These are phyloP conservation scores for Amblyornis subalaris DNA, from an alignment of 2,113 vertebrate species.

Conservation along the genomic window DNA sequence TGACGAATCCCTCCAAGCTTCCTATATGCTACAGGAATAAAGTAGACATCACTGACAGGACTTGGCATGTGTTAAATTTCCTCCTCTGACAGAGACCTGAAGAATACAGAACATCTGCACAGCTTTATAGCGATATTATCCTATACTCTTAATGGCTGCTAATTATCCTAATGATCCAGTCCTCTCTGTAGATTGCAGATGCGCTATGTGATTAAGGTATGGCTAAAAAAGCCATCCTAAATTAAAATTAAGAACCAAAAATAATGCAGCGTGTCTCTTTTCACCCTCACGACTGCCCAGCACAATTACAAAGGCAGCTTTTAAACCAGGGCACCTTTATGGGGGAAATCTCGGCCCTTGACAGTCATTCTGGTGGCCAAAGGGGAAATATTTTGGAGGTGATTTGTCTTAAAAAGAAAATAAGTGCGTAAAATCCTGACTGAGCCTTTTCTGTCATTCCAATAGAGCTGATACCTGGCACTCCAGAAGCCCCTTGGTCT, in stretches of 20 bases:
- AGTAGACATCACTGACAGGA: not conserved
- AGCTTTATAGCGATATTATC: slow-evolving; percentile 2
- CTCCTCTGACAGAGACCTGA: slow-evolving; percentile 2
- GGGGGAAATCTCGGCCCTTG: not conserved
- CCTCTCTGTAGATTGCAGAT: slow-evolving; percentile 20
- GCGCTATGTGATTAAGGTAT: slow-evolving; percentile 1
- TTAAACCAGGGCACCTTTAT: not conserved
- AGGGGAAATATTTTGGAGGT: not conserved
- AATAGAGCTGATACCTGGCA: not conserved
- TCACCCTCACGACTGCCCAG: not conserved
- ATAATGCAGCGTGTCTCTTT: not conserved
- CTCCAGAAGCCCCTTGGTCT: not conserved
- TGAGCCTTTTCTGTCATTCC: not conserved
- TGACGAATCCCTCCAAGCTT: not conserved
- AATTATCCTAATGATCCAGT: slow-evolving; percentile 49
- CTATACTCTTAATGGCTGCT: slow-evolving; percentile 33
- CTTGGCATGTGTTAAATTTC: slow-evolving; percentile 30
- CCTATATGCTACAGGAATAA: not conserved
- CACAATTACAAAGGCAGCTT: not conserved
- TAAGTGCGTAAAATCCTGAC: not conserved
- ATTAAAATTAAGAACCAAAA: slow-evolving; percentile 41
- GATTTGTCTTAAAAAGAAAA: not conserved
- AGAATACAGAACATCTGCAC: slow-evolving; percentile 34
- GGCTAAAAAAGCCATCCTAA: slow-evolving; percentile 12
- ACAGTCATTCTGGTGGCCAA: not conserved